phyloP scores from a whole-genome alignment of 2,888 invertebrate species.

The Acleris cristana region DNA sequence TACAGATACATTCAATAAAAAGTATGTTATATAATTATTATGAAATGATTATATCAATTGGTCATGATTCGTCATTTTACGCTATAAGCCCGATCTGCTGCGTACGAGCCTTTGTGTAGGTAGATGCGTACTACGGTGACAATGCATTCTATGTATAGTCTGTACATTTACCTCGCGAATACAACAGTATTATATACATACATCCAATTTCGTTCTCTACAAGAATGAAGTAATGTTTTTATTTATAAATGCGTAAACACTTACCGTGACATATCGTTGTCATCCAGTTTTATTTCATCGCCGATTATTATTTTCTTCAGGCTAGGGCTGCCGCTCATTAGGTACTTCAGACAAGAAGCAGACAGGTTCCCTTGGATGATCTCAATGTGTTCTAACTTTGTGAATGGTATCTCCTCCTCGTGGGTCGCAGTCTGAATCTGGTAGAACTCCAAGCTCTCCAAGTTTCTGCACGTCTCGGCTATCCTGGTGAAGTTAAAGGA shows the following conservation, averaged over 20 bases:
- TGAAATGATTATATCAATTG: neutral
- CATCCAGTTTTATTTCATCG: conserved; percentile 86
- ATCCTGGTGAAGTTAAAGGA: conserved; percentile 84
- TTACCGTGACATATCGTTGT: conserved; percentile 86
- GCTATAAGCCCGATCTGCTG: neutral
- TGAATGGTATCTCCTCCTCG: conserved; percentile 82
- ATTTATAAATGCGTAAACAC: conserved; percentile 40
- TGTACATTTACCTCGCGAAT: conserved; percentile 2
- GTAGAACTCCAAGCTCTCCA: conserved; percentile 86
- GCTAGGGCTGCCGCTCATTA: conserved; percentile 85
- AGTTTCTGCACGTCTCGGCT: conserved; percentile 83
- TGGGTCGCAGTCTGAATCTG: conserved; percentile 86
- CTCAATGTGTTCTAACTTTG: conserved; percentile 86
- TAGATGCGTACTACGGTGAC: conserved; percentile 1
- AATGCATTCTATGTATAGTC: conserved; percentile 11
- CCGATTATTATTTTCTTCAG: conserved; percentile 86
- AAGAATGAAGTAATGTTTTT: conserved; percentile 2
- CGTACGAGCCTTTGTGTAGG: neutral
- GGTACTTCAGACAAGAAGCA: conserved; percentile 81
- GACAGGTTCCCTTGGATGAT: conserved; percentile 86
- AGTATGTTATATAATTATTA: too few relatives aligned
- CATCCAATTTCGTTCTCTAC: conserved; percentile 10
- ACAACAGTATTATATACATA: neutral
- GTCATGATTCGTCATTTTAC: neutral
- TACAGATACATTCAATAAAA: too few relatives aligned